Evolutionary conservation across 2,888 invertebrate species (phyloP), one percentile per base, ranked within the genome.

Genomic region (Anoncus sp.): DNA sequence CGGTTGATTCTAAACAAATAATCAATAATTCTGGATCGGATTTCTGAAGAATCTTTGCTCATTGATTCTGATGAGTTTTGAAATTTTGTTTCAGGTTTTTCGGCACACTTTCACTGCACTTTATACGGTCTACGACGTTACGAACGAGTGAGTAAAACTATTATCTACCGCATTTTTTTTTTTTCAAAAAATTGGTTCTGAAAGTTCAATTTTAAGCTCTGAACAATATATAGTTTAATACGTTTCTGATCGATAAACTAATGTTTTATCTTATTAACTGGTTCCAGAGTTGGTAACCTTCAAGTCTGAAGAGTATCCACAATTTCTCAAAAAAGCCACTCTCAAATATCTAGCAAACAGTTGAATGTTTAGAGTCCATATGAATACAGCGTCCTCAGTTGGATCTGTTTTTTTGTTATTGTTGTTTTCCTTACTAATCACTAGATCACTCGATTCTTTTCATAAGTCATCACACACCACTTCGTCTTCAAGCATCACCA

Each of bases 61-160:
- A n/a, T n/a, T 18, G 24, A 53, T 55, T 31, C 27, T 55, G 14
- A 6, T 18, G 20, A 18, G 12, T 3, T n/a, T 27, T 35, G 63
- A 84, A 75, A 81, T 85, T 85, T n/a, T 88, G 89, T 94, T 93
- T 53, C 93, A 97, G 97, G 96, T 96, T 91, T 97, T 96, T 92
- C 94, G 95, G 91, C 94, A 96, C 93, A 96, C 97, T 83, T 96
- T 95, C 93, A 96, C 96, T 88, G 97, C 97, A 87, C 96, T 96
- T 92, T 97, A 97, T 93, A 97, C 97, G 86, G 96, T 97, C 92
- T 97, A 97, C 93, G 97, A 97, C 93, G 97, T 97, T 92, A 95
- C 95, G 90, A 97, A 97, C 92, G 97, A 97, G 96, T 96, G 91
- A 95, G 96, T 95, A 72, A 43, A 45, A 12, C 35, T 40, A 59